Evolutionary conservation across 2,888 invertebrate genomes (phyloP).

Genomic region (Athalia cordata): DNA sequence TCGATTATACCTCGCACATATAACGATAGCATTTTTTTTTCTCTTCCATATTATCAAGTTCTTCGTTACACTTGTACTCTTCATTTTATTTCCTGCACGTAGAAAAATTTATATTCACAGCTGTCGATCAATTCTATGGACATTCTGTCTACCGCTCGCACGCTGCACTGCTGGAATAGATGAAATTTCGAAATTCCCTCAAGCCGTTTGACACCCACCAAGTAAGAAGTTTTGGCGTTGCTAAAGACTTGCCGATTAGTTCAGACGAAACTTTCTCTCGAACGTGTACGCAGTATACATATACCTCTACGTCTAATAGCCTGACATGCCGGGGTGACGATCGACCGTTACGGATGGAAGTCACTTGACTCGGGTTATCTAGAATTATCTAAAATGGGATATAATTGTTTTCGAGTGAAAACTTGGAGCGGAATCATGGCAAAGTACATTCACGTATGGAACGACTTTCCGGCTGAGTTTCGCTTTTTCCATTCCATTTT

Average conservation of each 20-base stretch:
- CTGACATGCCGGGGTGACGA: slow-evolving; percentile 1
- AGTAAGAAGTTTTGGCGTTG: slow-evolving; percentile 32
- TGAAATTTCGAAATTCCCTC: slow-evolving; percentile 33
- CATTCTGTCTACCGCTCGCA: neutral
- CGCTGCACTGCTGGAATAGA: neutral
- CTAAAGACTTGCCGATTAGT: slow-evolving; percentile 39
- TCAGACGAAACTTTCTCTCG: slow-evolving; percentile 7
- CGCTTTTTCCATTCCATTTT: too few relatives aligned
- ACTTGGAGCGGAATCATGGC: neutral
- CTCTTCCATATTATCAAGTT: neutral
- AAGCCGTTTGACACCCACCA: slow-evolving; percentile 20
- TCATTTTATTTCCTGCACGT: too few relatives aligned
- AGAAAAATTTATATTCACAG: neutral
- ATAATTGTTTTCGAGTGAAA: neutral
- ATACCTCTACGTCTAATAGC: slow-evolving; percentile 1
- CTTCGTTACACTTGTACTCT: too few relatives aligned
- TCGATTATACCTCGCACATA: neutral
- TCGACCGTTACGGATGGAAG: neutral
- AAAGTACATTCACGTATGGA: neutral
- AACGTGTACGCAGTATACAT: neutral
- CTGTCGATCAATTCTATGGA: slow-evolving; percentile 35
- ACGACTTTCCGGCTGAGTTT: neutral
- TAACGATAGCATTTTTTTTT: neutral
- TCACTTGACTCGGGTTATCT: too few relatives aligned
- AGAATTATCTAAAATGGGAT: too few relatives aligned